Evolutionary conservation across 2,888 invertebrate genomes (phyloP), one percentile per base, ranked within the genome.

Genomic region (Scaptomyza reducta): DNA sequence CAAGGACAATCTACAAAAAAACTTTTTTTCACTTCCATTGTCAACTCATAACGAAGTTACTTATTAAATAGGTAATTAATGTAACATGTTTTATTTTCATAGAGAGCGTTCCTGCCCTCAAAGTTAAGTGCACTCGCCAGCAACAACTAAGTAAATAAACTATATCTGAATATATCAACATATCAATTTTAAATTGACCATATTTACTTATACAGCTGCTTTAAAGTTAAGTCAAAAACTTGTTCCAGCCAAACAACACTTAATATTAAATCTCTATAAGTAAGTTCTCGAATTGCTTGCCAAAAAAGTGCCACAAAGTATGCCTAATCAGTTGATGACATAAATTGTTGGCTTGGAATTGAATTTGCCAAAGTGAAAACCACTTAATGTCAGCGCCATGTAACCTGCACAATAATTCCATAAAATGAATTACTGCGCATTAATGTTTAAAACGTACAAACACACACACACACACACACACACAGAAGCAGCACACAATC

Each of bases 381-480:
- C 63, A 77, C 60, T 71, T 64, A 60, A 60, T 42, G 56, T 56
- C 53, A 53, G 54, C 35, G 31, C n/a, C 38, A 45, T 40, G 54
- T 45, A 53, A 75, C 65, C 61, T 68, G 61, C 60, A 47, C 63
- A 64, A 67, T 68, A 72, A 64, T 65, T 66, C 29, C 31, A 50
- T 25, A 38, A 70, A 79, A 81, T 87, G 77, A 87, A 73, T 87
- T 84, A 87, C 62, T 76, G 71, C 74, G 82, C 71, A 79, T 71
- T 74, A 67, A 67, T 71, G 66, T 80, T 70, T 35, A 33, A 33
- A 31, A 18, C 51, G 38, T 44, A 47, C 44, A 57, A 50, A 55
- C 44, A 54, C 33, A 51, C 42, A 45, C 47, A 42, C 40, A 31
- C 47, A 38, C 35, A 42, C 38, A 29, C 46, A 27, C 46, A 13